Conservation (phyloP, 2,113 vertebrate species). For the Mormyrus lacerda region DNA sequence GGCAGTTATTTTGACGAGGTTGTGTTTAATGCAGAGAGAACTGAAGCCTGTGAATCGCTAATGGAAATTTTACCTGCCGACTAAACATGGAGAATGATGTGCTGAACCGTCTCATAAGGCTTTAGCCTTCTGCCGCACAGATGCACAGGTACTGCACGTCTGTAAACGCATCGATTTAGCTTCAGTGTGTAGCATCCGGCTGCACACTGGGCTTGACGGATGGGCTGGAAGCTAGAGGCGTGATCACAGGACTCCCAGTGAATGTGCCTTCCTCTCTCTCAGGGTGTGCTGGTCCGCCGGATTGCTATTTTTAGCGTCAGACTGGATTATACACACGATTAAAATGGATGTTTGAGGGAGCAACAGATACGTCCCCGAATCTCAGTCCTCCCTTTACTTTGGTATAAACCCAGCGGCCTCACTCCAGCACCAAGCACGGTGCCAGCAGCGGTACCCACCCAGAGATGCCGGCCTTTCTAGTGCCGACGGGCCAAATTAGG, state of each 20-base stretch:
- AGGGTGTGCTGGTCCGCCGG: neutral
- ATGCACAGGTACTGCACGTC: neutral
- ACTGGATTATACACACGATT: neutral
- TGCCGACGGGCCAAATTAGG: neutral
- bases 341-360: neutral
- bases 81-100: neutral
- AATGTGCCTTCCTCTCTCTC: neutral
- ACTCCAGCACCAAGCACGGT: neutral
- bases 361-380: neutral
- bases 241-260: neutral
- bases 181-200: neutral
- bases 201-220: neutral
- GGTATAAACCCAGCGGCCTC: neutral
- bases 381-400: neutral
- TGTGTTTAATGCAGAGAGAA: neutral
- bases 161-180: neutral
- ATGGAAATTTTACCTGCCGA: neutral
- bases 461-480: neutral
- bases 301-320: neutral
- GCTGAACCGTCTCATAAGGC: neutral
- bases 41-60: neutral
- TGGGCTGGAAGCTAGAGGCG: neutral
- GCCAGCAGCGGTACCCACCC: neutral
- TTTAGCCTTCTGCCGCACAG: neutral
- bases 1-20: neutral